Conservation (phyloP, 2,113 vertebrate genomes). For the Neomonachus schauinslandi region DNA sequence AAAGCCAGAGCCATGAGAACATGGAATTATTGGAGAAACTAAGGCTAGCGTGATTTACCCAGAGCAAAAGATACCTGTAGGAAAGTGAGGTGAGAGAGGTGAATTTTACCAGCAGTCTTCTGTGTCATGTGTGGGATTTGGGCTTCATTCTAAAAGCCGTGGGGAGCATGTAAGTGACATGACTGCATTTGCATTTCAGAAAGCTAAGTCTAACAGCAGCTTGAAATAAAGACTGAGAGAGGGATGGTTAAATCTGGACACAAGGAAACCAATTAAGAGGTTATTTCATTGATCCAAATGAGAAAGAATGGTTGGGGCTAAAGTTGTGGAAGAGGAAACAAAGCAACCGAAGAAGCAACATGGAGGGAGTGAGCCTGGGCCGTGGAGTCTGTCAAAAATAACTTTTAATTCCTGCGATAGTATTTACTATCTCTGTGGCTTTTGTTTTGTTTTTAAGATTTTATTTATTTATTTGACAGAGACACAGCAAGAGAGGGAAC, state of each 20-base stretch:
- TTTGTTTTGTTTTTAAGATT: background rate
- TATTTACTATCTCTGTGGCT: background rate
- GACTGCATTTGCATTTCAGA: constrained; percentile 47
- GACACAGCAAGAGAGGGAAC: too few relatives aligned
- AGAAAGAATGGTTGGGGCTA: constrained; percentile 37
- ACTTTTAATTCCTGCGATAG: background rate
- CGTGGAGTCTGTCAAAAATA: background rate
- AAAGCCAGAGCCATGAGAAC: background rate
- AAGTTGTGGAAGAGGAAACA: background rate
- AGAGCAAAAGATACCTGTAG: background rate
- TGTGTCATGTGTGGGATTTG: background rate
- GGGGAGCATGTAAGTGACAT: background rate
- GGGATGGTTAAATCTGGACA: constrained; percentile 4
- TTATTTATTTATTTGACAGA: too few relatives aligned
- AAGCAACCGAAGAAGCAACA: background rate
- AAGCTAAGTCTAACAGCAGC: background rate
- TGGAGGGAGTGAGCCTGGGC: background rate
- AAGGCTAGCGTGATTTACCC: background rate
- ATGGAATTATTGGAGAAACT: constrained; percentile 1
- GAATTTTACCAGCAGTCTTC: background rate
- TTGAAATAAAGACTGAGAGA: constrained; percentile 16
- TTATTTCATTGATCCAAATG: constrained; percentile 49
- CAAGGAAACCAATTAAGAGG: background rate
- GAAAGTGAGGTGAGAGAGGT: background rate
- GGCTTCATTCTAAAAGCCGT: background rate